Conservation (phyloP, 2,888 invertebrate species). For the Harpalus rubripes region DNA sequence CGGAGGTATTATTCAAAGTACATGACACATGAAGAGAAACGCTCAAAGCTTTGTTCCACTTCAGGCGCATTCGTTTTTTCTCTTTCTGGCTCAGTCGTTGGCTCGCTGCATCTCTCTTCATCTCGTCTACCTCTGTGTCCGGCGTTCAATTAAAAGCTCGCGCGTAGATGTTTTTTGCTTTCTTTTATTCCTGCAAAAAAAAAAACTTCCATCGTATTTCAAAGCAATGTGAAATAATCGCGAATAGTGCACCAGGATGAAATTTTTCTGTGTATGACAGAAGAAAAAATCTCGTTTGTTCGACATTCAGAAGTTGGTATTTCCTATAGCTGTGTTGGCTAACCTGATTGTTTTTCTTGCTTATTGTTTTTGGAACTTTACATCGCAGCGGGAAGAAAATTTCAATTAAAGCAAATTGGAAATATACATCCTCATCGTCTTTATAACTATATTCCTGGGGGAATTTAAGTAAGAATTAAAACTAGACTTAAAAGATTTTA, state of each 20-base stretch:
- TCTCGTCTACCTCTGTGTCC: slow-evolving; percentile 55
- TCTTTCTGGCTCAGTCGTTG: neutral
- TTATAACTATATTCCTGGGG: neutral
- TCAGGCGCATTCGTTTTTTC: slow-evolving; percentile 48
- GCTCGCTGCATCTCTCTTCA: slow-evolving; percentile 35
- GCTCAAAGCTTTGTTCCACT: slow-evolving; percentile 62
- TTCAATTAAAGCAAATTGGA: slow-evolving; percentile 29
- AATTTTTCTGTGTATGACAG: slow-evolving; percentile 60
- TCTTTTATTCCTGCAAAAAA: slow-evolving; percentile 59
- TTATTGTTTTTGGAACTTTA: slow-evolving; percentile 23
- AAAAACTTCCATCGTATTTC: slow-evolving; percentile 66
- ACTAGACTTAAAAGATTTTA: too few species aligned
- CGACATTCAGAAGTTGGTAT: slow-evolving; percentile 46
- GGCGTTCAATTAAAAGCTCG: slow-evolving; percentile 67
- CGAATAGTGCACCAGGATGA: slow-evolving; percentile 63
- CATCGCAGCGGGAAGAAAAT: neutral
- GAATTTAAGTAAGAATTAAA: neutral
- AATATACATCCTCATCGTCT: neutral
- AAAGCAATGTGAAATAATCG: slow-evolving; percentile 66
- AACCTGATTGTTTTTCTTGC: slow-evolving; percentile 48
- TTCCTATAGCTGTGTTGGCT: slow-evolving; percentile 27
- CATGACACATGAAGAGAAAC: slow-evolving; percentile 51
- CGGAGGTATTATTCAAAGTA: slow-evolving; percentile 58
- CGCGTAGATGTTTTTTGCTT: slow-evolving; percentile 58
- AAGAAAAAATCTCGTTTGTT: slow-evolving; percentile 50